These are phyloP conservation scores for Brachyhypopomus gauderio DNA, from an alignment of 2,113 vertebrate genomes.

Conservation along the genomic window DNA sequence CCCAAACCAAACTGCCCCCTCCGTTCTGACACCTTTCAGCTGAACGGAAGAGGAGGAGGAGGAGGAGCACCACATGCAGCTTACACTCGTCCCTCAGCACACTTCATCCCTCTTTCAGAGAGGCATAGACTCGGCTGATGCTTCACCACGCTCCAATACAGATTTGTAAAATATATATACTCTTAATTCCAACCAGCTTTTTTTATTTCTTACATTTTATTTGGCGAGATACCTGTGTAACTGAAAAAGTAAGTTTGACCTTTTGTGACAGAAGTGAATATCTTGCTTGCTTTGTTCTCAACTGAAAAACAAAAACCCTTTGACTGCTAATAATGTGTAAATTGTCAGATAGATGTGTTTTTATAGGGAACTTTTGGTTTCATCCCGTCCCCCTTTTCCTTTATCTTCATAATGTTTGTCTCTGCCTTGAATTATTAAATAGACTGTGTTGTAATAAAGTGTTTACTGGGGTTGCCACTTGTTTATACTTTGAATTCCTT, in stretches of 20 bases:
- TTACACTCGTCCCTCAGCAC: conserved; percentile 71
- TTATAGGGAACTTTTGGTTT: conserved; percentile 83
- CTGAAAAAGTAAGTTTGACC: conserved; percentile 70
- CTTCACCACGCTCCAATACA: conserved; percentile 85
- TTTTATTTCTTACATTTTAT: conserved; percentile 95
- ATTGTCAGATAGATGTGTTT: conserved; percentile 87
- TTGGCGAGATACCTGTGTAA: conserved; percentile 89
- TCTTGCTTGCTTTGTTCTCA: conserved; percentile 54
- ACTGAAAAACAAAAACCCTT: conserved; percentile 63
- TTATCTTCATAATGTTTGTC: conserved; percentile 89
- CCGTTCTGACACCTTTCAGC: conserved; percentile 99
- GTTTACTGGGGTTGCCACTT: conserved; percentile 90
- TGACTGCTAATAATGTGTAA: conserved; percentile 88
- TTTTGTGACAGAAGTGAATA: conserved; percentile 70
- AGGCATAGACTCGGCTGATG: conserved; percentile 84
- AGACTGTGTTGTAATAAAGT: conserved; percentile 99
- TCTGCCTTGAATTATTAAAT: conserved; percentile 93
- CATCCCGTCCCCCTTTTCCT: conserved; percentile 49
- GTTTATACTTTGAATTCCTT: conserved; percentile 77
- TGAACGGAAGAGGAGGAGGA: conserved; percentile 88
- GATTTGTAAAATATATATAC: conserved; percentile 86
- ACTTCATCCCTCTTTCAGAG: conserved; percentile 59
- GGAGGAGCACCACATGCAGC: conserved; percentile 77
- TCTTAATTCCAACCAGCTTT: conserved; percentile 85
- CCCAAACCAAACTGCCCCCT: conserved; percentile 99